Evolutionary conservation across 92 coral and sea anemone species (phyloP), one percentile per base, ranked within the genome.

Genomic region (Umimayanthus chanpuru): DNA sequence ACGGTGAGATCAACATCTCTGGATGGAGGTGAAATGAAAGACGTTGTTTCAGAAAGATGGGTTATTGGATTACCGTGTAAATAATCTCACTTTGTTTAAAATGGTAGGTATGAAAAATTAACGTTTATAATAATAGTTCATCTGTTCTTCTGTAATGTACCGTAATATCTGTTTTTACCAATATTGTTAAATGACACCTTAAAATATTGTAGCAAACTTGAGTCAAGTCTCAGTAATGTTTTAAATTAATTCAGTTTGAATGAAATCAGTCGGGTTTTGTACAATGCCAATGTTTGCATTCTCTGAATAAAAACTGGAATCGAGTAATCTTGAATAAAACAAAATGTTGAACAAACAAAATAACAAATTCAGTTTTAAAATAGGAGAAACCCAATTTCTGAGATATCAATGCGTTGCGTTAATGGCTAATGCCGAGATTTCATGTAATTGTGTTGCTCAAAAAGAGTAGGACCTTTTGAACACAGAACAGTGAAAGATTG

Each of bases 31-130:
- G 43, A 73, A 73, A 73, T 73, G 77, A 43, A 75, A 75, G 38
- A 25, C 41, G 79, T 20, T 75, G 20, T 20, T 61, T 61, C 26
- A 61, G n/a, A 61, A 56, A 56, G 66, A 56, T 15, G 16, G 66
- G 66, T 56, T 56, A 20, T 2, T 1, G 6, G 66, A 73, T 29
- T 15, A 15, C 44, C 41, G 15, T 21, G 10, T 18, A 16, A 29
- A 29, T 25, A 73, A 14, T 15, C 23, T 75, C 9, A 11, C 36
- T 40, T 50, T 75, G 79, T 73, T 75, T 36, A 18, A 39, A 36
- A 75, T 75, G 79, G 79, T 75, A 39, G 50, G 79, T 75, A 75
- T 39, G 5, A 39, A 75, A 38, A 38, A 23, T 75, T 75, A 75
- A 75, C 26, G 50, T 39, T 39, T 39, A 1, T 39, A 16, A 75